Evolutionary conservation across 2,797 vertebrate genomes (phyloP), one percentile per base, ranked within the genome.

Genomic region (Australoheros facetus): DNA sequence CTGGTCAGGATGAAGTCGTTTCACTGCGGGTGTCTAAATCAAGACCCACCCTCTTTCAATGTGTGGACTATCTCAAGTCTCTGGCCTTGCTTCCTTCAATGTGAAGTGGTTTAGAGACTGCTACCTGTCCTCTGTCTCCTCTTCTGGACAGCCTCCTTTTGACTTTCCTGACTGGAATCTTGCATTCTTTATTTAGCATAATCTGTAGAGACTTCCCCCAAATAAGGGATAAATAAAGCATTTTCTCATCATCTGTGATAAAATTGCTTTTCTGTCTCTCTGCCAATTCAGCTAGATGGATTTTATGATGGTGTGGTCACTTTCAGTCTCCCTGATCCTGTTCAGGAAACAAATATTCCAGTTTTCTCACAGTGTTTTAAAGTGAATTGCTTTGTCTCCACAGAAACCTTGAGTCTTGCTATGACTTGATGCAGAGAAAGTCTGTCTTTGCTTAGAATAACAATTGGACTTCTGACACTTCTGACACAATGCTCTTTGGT

Each of bases 331-430:
- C 45, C 45, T 69, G 64, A 69, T 51, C 26, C 6, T 53, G 64
- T 69, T 69, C 30, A 26, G 26, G 26, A 69, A 51, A 53, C 45
- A 69, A 69, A 69, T 32, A 17, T 51, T 51, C 64, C 17, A 32
- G 64, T 69, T 53, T 32, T 45, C 64, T 32, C 26, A 30, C 64
- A 51, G 64, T 53, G 26, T 69, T 69, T 32, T 69, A 30, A 30
- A 69, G 26, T 30, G 10, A 30, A 48, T 69, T 51, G 45, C 45
- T 17, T 51, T 28, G 12, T 26, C 64, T 53, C 64, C 64, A 69
- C 64, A 53, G 26, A 51, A 69, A 69, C 64, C 64, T 30, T 69
- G 45, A 69, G 26, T 48, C 42, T 75, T 37, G 48, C 70, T 51
- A 30, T 51, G 64, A 69, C 51, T 69, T 69, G 64, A 69, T 69